Evolutionary conservation across 2,113 vertebrate genomes (phyloP).

Genomic region (Brachyhypopomus gauderio): DNA sequence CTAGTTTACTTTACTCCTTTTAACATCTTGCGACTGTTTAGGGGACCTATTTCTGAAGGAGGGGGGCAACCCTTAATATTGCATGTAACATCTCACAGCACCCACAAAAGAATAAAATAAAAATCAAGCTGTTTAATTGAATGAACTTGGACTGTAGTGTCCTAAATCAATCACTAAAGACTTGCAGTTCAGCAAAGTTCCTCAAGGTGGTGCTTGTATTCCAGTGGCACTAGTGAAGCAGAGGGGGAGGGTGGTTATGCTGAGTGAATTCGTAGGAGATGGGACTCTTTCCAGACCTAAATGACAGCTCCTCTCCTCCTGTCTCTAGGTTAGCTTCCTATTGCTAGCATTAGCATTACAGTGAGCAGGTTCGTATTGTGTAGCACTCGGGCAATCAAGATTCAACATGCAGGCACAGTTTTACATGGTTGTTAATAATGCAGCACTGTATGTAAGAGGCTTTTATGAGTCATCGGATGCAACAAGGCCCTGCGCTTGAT

Average conservation of each 20-base stretch:
- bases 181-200: slow-evolving; percentile 9
- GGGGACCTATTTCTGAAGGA: too few relatives aligned
- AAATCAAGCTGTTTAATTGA: too few relatives aligned
- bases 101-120: too few relatives aligned
- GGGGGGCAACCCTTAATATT: too few relatives aligned
- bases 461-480: slow-evolving; percentile 22
- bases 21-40: not conserved
- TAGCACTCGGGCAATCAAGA: not conserved
- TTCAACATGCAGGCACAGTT: not conserved
- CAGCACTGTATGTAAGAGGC: slow-evolving; percentile 12
- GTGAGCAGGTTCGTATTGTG: not conserved
- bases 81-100: too few relatives aligned
- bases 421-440: slow-evolving; percentile 8
- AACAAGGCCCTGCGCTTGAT: slow-evolving; percentile 20
- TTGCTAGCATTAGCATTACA: not conserved
- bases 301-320: slow-evolving; percentile 19
- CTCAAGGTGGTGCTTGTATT: slow-evolving; percentile 55
- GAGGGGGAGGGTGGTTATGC: slow-evolving; percentile 14
- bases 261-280: slow-evolving; percentile 14
- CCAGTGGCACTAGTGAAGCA: slow-evolving; percentile 23
- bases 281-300: slow-evolving; percentile 28
- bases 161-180: not conserved
- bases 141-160: not conserved
- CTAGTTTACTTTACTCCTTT: not conserved
- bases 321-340: not conserved